Percentiles rank a stretch among this genome's conserved stretches.
phyloP scores from a whole-genome alignment of 2,113 vertebrate genomes.

The Phyllostomus hastatus region DNA sequence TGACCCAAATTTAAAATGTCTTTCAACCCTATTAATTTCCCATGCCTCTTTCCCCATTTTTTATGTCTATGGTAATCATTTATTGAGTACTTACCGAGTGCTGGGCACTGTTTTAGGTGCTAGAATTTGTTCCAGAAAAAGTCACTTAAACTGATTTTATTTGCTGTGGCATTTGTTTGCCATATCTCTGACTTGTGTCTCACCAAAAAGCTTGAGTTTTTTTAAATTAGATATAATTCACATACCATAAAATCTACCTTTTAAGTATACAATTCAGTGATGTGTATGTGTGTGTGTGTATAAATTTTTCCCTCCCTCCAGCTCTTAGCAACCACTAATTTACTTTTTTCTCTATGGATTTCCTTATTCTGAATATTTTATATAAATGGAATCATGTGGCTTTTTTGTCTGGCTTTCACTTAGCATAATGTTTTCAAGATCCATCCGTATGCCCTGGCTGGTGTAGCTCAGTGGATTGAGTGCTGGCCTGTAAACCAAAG shows the following conservation, averaged over 20 bases:
- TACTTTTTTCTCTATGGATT: background rate
- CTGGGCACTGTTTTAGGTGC: background rate
- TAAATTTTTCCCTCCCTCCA: background rate
- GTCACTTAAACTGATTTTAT: background rate
- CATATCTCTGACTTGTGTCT: background rate
- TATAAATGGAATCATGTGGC: background rate
- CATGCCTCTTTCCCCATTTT: background rate
- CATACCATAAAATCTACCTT: background rate
- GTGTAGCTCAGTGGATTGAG: too few relatives aligned
- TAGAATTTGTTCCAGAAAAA: background rate
- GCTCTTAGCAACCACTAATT: background rate
- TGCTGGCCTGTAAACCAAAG: too few relatives aligned
- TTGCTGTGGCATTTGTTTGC: background rate
- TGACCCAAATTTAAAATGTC: conserved; percentile 10
- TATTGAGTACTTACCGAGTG: background rate
- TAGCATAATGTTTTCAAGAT: background rate
- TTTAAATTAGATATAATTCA: background rate
- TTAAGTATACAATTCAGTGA: background rate
- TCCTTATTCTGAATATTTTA: background rate
- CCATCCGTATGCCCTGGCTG: background rate
- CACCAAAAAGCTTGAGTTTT: background rate
- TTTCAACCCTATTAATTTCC: background rate
- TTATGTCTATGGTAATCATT: background rate
- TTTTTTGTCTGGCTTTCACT: background rate
- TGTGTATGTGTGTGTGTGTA: too few relatives aligned